A percentile compares a stretch with the other conserved stretches of the same genome.
phyloP scores from a whole-genome alignment of 2,113 vertebrate species.

The Dasyprocta punctata region DNA sequence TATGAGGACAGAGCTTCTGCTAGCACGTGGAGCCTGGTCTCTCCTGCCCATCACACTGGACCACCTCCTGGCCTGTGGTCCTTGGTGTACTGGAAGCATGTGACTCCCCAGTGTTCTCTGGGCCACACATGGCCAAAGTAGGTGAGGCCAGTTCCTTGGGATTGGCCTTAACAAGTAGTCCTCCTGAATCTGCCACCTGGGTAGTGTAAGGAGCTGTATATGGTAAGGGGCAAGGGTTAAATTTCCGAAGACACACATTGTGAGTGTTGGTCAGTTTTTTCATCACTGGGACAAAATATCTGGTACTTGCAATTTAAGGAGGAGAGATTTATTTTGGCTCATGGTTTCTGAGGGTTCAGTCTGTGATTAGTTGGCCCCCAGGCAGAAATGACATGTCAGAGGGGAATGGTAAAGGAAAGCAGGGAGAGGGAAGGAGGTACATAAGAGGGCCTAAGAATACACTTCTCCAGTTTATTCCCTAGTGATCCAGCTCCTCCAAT shows the following conservation, averaged over 20 bases:
- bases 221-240: too few relatives aligned
- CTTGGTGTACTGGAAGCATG: background rate
- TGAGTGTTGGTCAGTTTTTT: background rate
- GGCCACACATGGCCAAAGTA: background rate
- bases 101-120: background rate
- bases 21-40: background rate
- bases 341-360: background rate
- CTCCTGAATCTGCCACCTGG: background rate
- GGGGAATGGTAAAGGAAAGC: background rate
- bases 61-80: background rate
- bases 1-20: too few relatives aligned
- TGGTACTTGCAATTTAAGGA: background rate
- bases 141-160: too few relatives aligned
- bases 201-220: background rate
- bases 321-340: background rate
- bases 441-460: background rate
- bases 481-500: background rate
- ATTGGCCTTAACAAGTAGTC: background rate
- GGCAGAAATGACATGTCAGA: background rate
- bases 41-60: rapidly evolving
- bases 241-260: too few relatives aligned
- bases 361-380: background rate
- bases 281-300: background rate
- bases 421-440: background rate
- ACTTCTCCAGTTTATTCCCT: background rate